Percentiles rank a stretch among this genome's conserved stretches.
These are phyloP conservation scores for Papilio elwesi DNA, from an alignment of 2,888 invertebrate genomes.

Conservation along the genomic window DNA sequence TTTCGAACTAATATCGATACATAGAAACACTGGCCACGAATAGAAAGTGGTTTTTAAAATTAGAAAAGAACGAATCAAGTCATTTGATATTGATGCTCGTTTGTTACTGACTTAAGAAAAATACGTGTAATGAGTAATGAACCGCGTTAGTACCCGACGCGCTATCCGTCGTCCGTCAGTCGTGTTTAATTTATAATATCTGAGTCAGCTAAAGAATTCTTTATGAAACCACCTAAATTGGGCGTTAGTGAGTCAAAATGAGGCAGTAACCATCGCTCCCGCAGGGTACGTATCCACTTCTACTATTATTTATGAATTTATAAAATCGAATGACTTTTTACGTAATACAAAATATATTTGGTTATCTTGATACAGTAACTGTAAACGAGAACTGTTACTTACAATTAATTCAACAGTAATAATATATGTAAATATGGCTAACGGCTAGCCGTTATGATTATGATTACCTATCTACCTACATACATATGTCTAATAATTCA, in stretches of 20 bases:
- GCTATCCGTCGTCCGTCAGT: constrained; percentile 52
- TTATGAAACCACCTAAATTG: constrained; percentile 58
- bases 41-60: constrained; percentile 1
- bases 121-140: constrained; percentile 59
- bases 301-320: constrained; percentile 33
- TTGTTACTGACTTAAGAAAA: constrained; percentile 39
- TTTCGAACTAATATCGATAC: not conserved
- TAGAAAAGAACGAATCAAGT: constrained; percentile 25
- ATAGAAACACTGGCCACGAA: constrained; percentile 19
- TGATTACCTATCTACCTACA: too few relatives aligned
- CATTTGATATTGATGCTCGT: constrained; percentile 32
- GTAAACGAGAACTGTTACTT: constrained; percentile 3
- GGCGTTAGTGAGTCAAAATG: constrained; percentile 36
- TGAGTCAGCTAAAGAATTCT: constrained; percentile 45
- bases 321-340: constrained; percentile 34
- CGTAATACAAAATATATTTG: constrained; percentile 21
- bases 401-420: constrained; percentile 1
- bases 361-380: constrained; percentile 22
- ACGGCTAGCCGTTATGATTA: not conserved
- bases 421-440: too few relatives aligned
- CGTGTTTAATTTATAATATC: constrained; percentile 57
- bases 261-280: constrained; percentile 27
- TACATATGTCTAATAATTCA: too few relatives aligned
- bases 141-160: constrained; percentile 50
- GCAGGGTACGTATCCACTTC: constrained; percentile 27